Base-by-base conservation (phyloP, 2,888 invertebrate genomes). In the Sisyra terminalis region DNA sequence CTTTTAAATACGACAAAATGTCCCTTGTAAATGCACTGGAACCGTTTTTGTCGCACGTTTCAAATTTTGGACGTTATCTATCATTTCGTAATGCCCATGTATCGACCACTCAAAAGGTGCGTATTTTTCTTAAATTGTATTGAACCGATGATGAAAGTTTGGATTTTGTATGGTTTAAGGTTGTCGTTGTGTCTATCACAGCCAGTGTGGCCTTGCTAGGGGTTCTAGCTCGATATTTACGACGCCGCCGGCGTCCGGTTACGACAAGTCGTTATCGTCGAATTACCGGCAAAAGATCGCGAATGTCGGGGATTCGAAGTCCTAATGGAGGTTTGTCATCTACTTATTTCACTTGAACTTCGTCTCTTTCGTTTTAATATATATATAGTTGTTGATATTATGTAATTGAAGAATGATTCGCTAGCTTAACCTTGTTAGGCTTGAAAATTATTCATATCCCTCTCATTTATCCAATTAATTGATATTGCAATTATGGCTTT, bases 131-230 rank as follows among this genome's bases (percentile, higher is more conserved):
- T 9, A 13, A 32, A 6, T 32, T 13, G 14, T 32, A 13, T 32
- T 4, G 8, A 32, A 32, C 3, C 8, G 4, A 14, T 6, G 10
- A 31, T 46, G n/a, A 40, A 1, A 9, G 15, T 43, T 17, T 15
- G 36, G 10, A 35, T 44, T 44, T 42, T 48, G 29, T 40, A 49
- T 50, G 47, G 43, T 60, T 60, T 29, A 54, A 83, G 80, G 71
- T 83, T 45, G 70, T 81, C 44, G 63, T 82, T 53, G 70, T 82
- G 56, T 79, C 83, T 48, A 67, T 84, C 48, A 75, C 82, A 40
- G 73, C 84, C 31, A 85, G 90, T 54, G 76, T 87, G 14, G 73
- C 84, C 7, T 66, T 90, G n/a, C 72, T 92, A 34, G 84, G 86
- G 31, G 74, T 87, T 8, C 61, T 92, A 24, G 86, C 90, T 34